phyloP scores from a whole-genome alignment of 2,888 invertebrate species.

The Selenia dentaria region DNA sequence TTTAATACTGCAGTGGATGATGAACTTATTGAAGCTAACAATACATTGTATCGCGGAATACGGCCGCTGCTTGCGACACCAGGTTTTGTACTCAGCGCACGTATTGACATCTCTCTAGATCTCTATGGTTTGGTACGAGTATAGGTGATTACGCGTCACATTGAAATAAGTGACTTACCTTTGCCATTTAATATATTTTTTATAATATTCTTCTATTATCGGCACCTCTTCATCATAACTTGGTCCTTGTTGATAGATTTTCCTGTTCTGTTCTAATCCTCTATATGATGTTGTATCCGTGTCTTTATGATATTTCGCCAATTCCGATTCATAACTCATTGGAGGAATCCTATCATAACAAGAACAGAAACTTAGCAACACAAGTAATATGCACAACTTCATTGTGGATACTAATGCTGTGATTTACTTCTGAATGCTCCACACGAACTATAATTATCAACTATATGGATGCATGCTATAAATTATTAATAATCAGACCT shows the following conservation, averaged over 20 bases:
- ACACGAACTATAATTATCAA: no score
- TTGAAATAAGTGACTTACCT: conserved; percentile 4
- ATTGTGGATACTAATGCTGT: background rate
- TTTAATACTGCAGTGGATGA: no score
- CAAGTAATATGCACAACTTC: background rate
- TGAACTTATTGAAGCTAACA: no score
- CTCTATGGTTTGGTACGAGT: no score
- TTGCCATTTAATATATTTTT: background rate
- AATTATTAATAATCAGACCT: background rate
- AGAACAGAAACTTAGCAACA: conserved; percentile 1
- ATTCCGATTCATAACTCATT: background rate
- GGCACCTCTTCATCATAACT: background rate
- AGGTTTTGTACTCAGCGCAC: no score
- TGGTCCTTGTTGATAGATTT: background rate
- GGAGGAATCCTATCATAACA: background rate
- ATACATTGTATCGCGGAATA: no score
- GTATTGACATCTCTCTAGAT: no score
- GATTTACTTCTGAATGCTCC: background rate
- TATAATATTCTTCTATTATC: background rate
- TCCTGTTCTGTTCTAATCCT: background rate
- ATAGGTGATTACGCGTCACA: no score
- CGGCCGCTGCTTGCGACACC: no score
- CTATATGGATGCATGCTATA: background rate
- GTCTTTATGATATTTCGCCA: background rate
- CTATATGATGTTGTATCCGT: no score